These are phyloP conservation scores for Buceros bicornis DNA, from an alignment of 2,797 vertebrate species.

Conservation along the genomic window DNA sequence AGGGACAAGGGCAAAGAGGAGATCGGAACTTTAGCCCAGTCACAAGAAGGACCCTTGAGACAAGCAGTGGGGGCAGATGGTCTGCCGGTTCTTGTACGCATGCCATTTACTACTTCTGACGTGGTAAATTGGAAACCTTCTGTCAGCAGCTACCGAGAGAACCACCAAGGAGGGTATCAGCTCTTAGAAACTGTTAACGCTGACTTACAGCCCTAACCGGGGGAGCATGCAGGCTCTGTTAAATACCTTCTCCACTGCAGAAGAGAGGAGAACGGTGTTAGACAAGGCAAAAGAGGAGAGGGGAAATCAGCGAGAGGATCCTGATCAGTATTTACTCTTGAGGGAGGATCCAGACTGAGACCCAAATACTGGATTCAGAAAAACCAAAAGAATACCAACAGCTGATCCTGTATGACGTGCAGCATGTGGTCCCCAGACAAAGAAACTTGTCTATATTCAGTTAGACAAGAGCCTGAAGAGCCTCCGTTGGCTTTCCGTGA, in stretches of 20 bases:
- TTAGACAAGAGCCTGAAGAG: no score
- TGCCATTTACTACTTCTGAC: background rate
- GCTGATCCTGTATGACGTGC: no score
- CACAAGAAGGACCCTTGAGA: background rate
- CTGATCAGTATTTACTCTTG: background rate
- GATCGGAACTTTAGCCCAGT: background rate
- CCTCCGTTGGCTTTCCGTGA: no score
- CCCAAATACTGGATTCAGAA: no score
- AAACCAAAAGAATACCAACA: no score
- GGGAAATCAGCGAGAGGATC: background rate
- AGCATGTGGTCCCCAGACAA: no score
- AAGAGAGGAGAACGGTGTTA: background rate
- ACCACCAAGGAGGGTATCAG: background rate
- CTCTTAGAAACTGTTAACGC: background rate
- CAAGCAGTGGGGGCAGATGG: background rate
- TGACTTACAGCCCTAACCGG: background rate
- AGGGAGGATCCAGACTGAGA: no score
- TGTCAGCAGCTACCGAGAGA: background rate
- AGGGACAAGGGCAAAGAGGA: background rate
- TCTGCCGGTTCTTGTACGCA: background rate
- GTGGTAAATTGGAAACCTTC: background rate
- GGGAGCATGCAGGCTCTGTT: background rate
- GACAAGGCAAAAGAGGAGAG: background rate
- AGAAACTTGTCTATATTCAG: no score
- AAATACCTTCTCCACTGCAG: background rate